Base-by-base conservation (phyloP, 1,140 invertebrate genomes). In the Sesamia nonagrioides region DNA sequence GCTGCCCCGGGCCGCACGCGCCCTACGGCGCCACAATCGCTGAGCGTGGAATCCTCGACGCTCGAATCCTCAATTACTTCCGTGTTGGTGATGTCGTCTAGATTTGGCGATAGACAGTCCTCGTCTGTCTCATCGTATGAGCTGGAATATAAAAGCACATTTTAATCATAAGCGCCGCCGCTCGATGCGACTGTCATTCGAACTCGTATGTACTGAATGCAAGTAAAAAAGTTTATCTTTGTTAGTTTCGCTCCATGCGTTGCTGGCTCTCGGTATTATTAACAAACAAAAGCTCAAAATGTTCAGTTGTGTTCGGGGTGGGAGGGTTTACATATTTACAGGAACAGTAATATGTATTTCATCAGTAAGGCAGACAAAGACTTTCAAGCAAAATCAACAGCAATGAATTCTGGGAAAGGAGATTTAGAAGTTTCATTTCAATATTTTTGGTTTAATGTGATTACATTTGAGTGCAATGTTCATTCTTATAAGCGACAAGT, bases 71-170 rank as follows among this genome's bases (percentile, higher is more conserved):
- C 95, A 35, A 95, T 85, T 18, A 93, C 93, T 63, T 95, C 95
- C 2, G 92, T 94, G 78, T 89, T 94, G 33, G 96, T 93, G 72
- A 96, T 94, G n/a, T 96, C 95, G 86, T 97, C 96, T 80, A 97
- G 82, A 84, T 96, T 96, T 33, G 96, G 96, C 50, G 96, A 96
- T 27, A 97, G 89, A 77, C 96, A 95, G 81, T 97, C 96, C 71
- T 96, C 96, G 77, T 96, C 96, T 45, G 95, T 95, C 91, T 96
- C 96, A 96, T 96, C 96, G 95, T 96, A 96, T 90, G 96, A 96
- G 96, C 96, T 96, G 95, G 58, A 92, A 89, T 58, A 52, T 69
- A 54, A 61, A 82, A 63, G 0, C 17, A 80, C 48, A 40, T 40
- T 54, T 82, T 78, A 80, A 58, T 54, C 11, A 35, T 11, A 52